Evolutionary conservation across 2,888 invertebrate species (phyloP), one percentile per base, ranked within the genome.

Genomic region (Lasioglossum oenotherae): DNA sequence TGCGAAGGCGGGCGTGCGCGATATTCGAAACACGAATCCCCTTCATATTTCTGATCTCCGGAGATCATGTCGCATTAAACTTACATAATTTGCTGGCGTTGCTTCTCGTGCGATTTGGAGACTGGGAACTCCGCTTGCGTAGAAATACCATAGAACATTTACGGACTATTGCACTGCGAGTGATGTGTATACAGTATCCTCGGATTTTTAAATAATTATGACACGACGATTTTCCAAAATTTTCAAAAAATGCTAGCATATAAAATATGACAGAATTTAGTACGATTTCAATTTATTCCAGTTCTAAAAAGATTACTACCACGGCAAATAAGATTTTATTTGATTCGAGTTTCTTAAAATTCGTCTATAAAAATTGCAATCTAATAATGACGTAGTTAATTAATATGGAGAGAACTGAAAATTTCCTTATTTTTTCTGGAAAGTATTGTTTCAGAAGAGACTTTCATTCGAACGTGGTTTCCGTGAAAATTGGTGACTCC

Each of bases 1-100:
- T 84, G 82, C 38, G 78, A 46, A 69, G 46, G 76, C 46, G 49
- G 78, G 74, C 76, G 60, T 49, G 81, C 81, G 69, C 74, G 82
- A 89, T 85, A 90, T 90, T 90, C 90, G 77, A 76, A 46, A 84
- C 87, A 85, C 88, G 87, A 90, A 86, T 41, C 81, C 76, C 81
- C 38, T 86, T 86, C 80, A 78, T 80, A 82, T 82, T 73, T 78
- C 75, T 82, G 88, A 83, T 87, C 89, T 77, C 86, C 16, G 14
- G 80, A 75, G 87, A 87, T 57, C 19, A 57, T 64, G 78, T 44
- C 31, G 49, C 84, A 88, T 90, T 88, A 88, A 89, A 90, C 76
- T 86, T 87, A 81, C 83, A 91, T 89, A 90, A 90, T 91, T 91
- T 81, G 78, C 81, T 49, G 46, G 82, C 82, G 64, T 84, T 80